Evolutionary conservation across 23 tunicate species (phyloP).

Genomic region (Ciona savignyi): DNA sequence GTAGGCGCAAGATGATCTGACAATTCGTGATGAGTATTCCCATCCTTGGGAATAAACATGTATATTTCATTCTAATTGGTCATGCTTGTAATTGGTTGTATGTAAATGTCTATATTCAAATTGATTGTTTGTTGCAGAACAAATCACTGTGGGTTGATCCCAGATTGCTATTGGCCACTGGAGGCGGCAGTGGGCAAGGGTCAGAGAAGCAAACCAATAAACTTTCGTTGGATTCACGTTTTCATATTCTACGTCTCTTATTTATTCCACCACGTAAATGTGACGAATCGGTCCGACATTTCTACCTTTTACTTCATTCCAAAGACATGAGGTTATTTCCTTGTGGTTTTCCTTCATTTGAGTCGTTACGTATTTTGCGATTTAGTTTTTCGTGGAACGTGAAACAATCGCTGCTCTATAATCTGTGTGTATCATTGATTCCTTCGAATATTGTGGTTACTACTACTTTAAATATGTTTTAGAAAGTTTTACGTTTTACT

Average conservation of each 20-base stretch:
- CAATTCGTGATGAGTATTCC: too few species aligned
- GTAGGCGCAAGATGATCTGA: too few species aligned
- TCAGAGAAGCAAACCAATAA: neutral
- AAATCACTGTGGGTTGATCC: too few species aligned
- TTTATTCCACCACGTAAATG: neutral
- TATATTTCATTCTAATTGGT: too few species aligned
- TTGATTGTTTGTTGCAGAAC: too few species aligned
- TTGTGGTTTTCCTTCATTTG: neutral
- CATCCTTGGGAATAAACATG: too few species aligned
- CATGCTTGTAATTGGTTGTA: too few species aligned
- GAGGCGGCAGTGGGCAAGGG: neutral
- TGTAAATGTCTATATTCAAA: too few species aligned
- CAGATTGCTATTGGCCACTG: neutral
- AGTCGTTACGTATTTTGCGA: neutral
- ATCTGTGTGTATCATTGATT: neutral
- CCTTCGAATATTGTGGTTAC: neutral
- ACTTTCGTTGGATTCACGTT: neutral
- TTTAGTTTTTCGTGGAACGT: neutral
- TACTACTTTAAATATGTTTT: neutral
- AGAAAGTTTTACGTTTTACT: constrained; percentile 6
- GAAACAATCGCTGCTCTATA: neutral
- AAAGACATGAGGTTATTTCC: neutral
- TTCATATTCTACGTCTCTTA: neutral
- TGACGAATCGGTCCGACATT: neutral
- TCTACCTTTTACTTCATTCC: neutral